Conservation (phyloP, 1,140 invertebrate species). For the Fopius arisanus region DNA sequence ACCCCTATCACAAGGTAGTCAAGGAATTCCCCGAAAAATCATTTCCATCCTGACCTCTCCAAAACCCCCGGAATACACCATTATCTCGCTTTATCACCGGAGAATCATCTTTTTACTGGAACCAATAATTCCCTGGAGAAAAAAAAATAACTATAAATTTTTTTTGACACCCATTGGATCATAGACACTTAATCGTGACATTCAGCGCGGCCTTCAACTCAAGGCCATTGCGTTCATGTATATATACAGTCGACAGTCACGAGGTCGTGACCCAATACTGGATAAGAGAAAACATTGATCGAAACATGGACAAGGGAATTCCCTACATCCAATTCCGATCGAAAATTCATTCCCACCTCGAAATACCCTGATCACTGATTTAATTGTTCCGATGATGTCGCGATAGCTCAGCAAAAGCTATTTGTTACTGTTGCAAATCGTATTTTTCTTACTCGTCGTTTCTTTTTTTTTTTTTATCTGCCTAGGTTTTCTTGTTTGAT, state of each 20-base stretch:
- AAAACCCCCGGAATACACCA: too few species aligned
- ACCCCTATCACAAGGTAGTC: too few species aligned
- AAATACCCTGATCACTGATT: neutral
- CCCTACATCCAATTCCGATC: conserved; percentile 14
- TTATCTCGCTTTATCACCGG: too few species aligned
- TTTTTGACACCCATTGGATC: conserved; percentile 14
- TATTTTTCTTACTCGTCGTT: neutral
- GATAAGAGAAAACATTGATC: conserved; percentile 18
- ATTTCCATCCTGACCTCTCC: too few species aligned
- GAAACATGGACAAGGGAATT: conserved; percentile 16
- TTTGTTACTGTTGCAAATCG: neutral
- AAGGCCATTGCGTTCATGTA: conserved; percentile 22
- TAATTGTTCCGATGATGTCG: neutral
- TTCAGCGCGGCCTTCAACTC: conserved; percentile 24
- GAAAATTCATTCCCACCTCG: conserved; percentile 35
- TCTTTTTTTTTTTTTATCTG: neutral
- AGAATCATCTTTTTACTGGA: neutral
- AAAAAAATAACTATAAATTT: neutral
- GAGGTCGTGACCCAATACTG: conserved; percentile 27
- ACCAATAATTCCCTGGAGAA: neutral
- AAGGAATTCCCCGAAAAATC: too few species aligned
- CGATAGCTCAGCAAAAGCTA: conserved; percentile 34
- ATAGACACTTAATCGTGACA: conserved; percentile 25
- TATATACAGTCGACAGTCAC: conserved; percentile 9
- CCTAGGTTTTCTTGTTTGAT: neutral